These are phyloP conservation scores for Lates calcarifer DNA, from an alignment of 2,113 vertebrate genomes.

Conservation along the genomic window DNA sequence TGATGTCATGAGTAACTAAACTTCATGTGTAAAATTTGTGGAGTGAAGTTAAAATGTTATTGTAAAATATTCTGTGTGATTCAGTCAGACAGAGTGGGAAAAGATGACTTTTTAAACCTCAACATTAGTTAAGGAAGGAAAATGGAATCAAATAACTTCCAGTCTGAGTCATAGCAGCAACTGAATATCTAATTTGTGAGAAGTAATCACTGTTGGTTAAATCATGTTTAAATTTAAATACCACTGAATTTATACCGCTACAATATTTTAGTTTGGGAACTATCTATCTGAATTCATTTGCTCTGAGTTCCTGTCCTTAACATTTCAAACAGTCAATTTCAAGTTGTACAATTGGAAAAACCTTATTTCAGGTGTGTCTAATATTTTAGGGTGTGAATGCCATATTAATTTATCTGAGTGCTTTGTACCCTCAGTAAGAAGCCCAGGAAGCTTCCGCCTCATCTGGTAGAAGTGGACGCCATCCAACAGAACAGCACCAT, in stretches of 20 bases:
- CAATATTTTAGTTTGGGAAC: background rate
- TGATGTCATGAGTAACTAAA: background rate
- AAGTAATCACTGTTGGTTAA: background rate
- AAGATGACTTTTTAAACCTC: too few species aligned
- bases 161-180: background rate
- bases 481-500: slow-evolving; percentile 89
- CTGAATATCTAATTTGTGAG: background rate
- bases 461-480: slow-evolving; percentile 91
- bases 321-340: background rate
- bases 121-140: too few species aligned
- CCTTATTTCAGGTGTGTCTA: background rate
- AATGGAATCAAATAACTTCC: background rate
- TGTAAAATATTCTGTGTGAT: background rate
- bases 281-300: background rate
- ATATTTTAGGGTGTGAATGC: background rate
- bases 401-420: background rate
- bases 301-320: background rate
- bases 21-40: background rate
- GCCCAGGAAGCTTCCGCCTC: slow-evolving; percentile 90
- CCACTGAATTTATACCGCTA: background rate
- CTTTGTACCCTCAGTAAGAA: slow-evolving; percentile 81
- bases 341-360: background rate
- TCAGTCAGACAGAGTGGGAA: background rate
- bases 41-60: background rate
- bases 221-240: background rate